These are phyloP conservation scores for Trissoscelio sp. DNA, from an alignment of 2,888 invertebrate species.

Conservation along the genomic window DNA sequence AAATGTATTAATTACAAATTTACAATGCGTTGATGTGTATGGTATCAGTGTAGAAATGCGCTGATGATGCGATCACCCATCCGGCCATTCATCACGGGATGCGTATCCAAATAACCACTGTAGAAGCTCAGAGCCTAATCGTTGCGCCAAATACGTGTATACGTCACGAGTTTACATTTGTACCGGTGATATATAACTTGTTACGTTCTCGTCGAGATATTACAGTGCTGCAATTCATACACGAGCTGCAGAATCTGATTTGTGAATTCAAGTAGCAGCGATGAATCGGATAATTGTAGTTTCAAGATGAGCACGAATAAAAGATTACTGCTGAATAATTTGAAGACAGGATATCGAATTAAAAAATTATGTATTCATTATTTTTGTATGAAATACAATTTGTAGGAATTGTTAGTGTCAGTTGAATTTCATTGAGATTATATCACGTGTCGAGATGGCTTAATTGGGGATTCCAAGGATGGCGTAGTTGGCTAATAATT, in stretches of 20 bases:
- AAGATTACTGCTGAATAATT: conserved; percentile 1
- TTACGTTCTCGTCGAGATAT: conserved; percentile 41
- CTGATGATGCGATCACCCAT: conserved; percentile 46
- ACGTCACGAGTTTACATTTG: conserved; percentile 55
- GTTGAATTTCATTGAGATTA: conserved; percentile 1
- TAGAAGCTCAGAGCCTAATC: conserved; percentile 36
- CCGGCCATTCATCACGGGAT: conserved; percentile 36
- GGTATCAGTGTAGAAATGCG: conserved; percentile 38
- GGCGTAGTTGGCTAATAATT: conserved; percentile 10
- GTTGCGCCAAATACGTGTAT: conserved; percentile 33
- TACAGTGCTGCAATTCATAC: conserved; percentile 24
- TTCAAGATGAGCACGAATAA: neutral
- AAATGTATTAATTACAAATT: neutral
- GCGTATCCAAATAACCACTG: conserved; percentile 41
- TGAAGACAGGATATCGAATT: neutral
- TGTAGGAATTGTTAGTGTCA: neutral
- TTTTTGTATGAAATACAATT: conserved; percentile 1
- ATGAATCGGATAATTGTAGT: conserved; percentile 6
- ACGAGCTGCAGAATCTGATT: neutral
- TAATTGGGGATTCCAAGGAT: conserved; percentile 27
- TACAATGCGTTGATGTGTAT: neutral
- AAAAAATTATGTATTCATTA: neutral
- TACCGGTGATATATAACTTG: conserved; percentile 51
- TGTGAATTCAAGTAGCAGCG: neutral
- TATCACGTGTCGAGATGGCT: neutral